phyloP scores from a whole-genome alignment of 2,888 invertebrate genomes.

The Eupithecia exiguata region DNA sequence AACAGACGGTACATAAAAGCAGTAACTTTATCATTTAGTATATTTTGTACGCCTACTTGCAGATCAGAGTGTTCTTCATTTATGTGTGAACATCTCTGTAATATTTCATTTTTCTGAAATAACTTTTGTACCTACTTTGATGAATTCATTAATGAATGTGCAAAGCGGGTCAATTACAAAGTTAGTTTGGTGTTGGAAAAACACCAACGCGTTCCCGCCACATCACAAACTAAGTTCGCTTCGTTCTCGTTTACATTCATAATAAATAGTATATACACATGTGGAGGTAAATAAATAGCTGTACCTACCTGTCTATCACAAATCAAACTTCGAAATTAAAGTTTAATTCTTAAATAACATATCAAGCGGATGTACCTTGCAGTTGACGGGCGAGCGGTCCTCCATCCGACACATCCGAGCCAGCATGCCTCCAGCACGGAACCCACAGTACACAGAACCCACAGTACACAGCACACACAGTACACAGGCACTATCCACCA shows the following conservation, averaged over 20 bases:
- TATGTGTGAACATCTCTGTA: neutral
- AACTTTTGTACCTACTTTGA: no score
- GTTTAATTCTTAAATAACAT: neutral
- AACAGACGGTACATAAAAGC: no score
- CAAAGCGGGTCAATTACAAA: no score
- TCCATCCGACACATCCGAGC: slow-evolving; percentile 66
- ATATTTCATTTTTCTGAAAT: neutral
- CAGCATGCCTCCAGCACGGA: slow-evolving; percentile 54
- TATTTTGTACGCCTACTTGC: neutral
- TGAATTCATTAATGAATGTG: no score
- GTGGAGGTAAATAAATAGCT: no score
- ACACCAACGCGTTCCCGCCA: no score
- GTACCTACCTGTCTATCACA: no score
- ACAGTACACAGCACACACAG: slow-evolving; percentile 36
- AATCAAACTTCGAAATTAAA: neutral
- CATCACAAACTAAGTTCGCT: no score
- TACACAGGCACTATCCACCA: slow-evolving; percentile 35
- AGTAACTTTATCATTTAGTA: neutral
- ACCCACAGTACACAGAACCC: slow-evolving; percentile 47
- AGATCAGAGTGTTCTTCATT: neutral
- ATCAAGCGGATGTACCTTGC: slow-evolving; percentile 57
- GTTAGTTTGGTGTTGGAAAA: no score
- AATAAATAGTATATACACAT: no score
- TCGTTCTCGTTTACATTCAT: no score
- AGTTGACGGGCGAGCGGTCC: slow-evolving; percentile 55